phyloP scores from a whole-genome alignment of 1,140 invertebrate genomes.

The Drosophila navojoa region DNA sequence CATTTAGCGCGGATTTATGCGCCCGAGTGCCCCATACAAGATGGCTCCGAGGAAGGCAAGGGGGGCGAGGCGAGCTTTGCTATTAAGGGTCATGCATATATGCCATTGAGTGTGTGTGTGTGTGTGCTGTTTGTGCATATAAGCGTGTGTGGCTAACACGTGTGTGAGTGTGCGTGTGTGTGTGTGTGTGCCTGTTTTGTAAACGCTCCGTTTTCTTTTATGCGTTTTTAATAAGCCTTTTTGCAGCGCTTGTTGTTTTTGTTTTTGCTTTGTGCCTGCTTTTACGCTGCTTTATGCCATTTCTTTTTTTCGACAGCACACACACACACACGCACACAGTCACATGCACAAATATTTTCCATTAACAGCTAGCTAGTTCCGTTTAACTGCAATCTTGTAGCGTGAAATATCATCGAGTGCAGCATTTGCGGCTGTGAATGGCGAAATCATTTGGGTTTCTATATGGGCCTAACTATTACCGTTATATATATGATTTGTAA shows the following conservation, averaged over 20 bases:
- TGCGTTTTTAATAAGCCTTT: conserved; percentile 81
- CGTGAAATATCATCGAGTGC: conserved; percentile 42
- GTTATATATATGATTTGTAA: too few relatives aligned
- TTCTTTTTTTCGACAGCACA: conserved; percentile 12
- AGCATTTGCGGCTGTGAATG: too few relatives aligned
- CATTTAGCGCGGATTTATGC: conserved; percentile 82
- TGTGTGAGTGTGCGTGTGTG: conserved; percentile 30
- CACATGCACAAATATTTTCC: conserved; percentile 27
- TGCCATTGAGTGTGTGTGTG: conserved; percentile 38
- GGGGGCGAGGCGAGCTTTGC: not conserved
- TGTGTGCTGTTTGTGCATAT: conserved; percentile 21
- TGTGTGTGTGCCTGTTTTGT: conserved; percentile 66
- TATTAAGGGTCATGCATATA: conserved; percentile 33
- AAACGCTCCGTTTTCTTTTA: conserved; percentile 80
- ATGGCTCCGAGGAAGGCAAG: conserved; percentile 9
- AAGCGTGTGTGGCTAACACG: conserved; percentile 13
- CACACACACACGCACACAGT: not conserved
- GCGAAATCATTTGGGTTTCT: too few relatives aligned
- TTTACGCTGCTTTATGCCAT: conserved; percentile 12
- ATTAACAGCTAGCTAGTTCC: conserved; percentile 46
- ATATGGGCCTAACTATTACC: too few relatives aligned
- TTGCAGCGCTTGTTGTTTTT: conserved; percentile 70
- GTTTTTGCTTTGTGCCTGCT: conserved; percentile 60
- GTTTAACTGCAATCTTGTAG: conserved; percentile 61
- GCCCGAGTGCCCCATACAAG: conserved; percentile 69